Conservation (phyloP, 2,797 vertebrate genomes). For the Telmatherina bonti region DNA sequence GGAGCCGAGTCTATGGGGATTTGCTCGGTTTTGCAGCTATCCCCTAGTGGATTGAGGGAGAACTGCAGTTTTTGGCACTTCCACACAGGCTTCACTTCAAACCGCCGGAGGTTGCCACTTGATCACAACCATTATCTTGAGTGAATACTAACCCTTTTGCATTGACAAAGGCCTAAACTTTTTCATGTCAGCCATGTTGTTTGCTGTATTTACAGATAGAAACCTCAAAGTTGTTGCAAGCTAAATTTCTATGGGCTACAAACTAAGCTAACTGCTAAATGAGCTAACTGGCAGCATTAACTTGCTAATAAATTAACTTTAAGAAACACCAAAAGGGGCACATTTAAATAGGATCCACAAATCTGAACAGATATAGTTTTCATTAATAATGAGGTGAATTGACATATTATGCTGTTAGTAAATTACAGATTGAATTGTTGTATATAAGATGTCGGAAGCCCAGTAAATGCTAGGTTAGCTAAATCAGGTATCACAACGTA, state of each 20-base stretch:
- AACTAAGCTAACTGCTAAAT: not conserved
- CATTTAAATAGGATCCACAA: not conserved
- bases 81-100: no score
- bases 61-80: no score
- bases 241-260: not conserved
- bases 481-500: not conserved
- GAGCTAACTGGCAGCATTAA: not conserved
- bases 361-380: not conserved
- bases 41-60: no score
- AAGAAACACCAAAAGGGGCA: not conserved
- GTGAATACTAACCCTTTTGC: no score
- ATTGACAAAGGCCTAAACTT: no score
- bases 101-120: no score
- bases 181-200: no score
- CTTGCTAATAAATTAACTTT: not conserved
- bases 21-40: no score
- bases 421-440: not conserved
- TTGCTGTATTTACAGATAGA: no score
- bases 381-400: not conserved
- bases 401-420: not conserved
- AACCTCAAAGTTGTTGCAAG: no score
- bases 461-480: not conserved
- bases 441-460: not conserved
- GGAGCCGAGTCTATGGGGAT: no score
- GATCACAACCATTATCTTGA: no score